Conservation (phyloP, 2,113 vertebrate genomes). For the Trematocara nigrifrons region DNA sequence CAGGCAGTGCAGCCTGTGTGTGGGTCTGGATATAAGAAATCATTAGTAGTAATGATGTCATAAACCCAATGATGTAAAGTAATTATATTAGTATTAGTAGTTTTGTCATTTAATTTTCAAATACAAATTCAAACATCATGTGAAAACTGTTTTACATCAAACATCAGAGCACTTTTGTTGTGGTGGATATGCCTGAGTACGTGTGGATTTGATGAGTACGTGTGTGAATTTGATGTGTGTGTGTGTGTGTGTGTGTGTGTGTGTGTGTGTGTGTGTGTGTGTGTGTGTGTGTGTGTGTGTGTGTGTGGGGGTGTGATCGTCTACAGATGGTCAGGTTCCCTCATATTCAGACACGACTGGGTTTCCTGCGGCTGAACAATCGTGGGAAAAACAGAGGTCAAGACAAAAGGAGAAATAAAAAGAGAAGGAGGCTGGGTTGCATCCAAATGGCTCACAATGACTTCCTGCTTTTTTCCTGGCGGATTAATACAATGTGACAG, state of each 20-base stretch:
- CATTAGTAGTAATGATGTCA: not conserved
- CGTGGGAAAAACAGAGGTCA: constrained; percentile 72
- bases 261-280: not conserved
- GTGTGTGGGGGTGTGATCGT: not conserved
- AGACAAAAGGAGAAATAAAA: constrained; percentile 61
- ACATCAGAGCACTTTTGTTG: not conserved
- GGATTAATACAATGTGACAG: constrained; percentile 62
- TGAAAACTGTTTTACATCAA: not conserved
- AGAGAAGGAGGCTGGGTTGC: constrained; percentile 22
- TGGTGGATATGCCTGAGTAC: not conserved
- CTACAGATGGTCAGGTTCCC: constrained; percentile 65
- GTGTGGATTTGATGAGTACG: not conserved
- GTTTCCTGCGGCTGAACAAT: constrained; percentile 75
- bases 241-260: not conserved
- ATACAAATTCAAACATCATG: not conserved
- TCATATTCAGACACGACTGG: constrained; percentile 40
- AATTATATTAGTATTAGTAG: not conserved
- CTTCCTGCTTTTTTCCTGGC: constrained; percentile 60
- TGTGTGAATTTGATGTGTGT: not conserved
- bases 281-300: not conserved
- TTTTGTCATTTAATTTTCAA: not conserved
- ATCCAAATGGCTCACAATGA: constrained; percentile 56
- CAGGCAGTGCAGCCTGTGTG: not conserved
- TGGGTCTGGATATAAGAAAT: not conserved
- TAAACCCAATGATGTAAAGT: accelerated